Evolutionary conservation across 2,113 vertebrate genomes (phyloP), one percentile per base, ranked within the genome.

Genomic region (Taxidea taxus): DNA sequence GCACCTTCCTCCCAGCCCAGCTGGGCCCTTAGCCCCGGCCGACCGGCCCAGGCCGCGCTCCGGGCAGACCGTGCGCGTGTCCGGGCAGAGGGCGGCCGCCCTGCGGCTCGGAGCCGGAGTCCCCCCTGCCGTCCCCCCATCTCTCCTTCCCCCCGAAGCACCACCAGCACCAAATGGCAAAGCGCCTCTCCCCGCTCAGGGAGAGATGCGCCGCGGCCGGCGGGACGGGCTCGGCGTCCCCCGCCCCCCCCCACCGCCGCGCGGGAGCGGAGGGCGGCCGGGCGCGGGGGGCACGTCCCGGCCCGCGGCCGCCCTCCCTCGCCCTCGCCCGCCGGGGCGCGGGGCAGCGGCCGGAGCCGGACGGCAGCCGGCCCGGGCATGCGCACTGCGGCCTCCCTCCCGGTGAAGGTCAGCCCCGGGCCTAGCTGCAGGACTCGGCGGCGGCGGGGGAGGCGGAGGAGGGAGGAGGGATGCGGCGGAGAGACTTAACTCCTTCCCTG

Each of bases 101-200:
- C 14, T 37, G 96, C 88, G 21, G 93, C 95, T 84, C 83, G 86
- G 88, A 94, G 97, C 97, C 97, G 99, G 92, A 99, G 98, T 99
- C 98, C 99, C 99, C 99, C 99, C 98, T 99, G 97, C 66, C 37
- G 98, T 98, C 98, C 96, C 99, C 99, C 99, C 98, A 98, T 97
- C 95, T 94, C 96, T 98, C 98, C 99, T 98, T 98, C 98, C 98
- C 98, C 98, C 97, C 96, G 98, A 98, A 98, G 98, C 98, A 98
- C 98, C 98, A 98, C 98, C 98, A 97, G 98, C 98, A 99, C 99
- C 99, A 98, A 99, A 99, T 98, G 98, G 99, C 99, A 98, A 98
- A 98, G 98, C 99, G 98, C 98, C 98, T 98, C 98, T 98, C 96
- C 96, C 96, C 80, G 97, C 98, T 97, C 98, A 88, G 97, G 83